Percentiles rank a stretch among this genome's conserved stretches.
Evolutionary conservation across 2,888 invertebrate genomes (phyloP).

Genomic region (Automeris io): DNA sequence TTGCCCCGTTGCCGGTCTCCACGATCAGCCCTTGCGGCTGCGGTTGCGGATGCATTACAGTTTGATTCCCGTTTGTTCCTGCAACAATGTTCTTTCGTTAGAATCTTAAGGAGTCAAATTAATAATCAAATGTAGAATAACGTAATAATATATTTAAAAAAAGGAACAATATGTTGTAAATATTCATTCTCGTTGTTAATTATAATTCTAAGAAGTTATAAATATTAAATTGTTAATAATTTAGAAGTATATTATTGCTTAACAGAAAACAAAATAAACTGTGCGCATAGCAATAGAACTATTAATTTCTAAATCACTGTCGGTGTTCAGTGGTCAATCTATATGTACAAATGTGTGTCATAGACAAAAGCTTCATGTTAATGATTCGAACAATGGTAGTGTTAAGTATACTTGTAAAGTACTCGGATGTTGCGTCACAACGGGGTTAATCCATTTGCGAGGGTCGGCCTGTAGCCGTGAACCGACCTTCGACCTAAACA

Average conservation of each 20-base stretch:
- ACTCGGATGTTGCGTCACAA: conserved; percentile 48
- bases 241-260: too few species aligned
- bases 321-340: too few species aligned
- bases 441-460: conserved; percentile 67
- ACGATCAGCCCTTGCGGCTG: conserved; percentile 77
- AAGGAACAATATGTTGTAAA: too few species aligned
- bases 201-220: neutral
- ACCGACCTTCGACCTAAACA: conserved; percentile 43
- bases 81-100: conserved; percentile 38
- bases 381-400: neutral
- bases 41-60: conserved; percentile 49
- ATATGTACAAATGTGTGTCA: too few species aligned
- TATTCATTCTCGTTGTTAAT: neutral
- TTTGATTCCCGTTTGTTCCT: conserved; percentile 43
- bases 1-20: conserved; percentile 79
- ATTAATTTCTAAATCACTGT: too few species aligned
- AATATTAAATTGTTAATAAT: too few species aligned
- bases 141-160: too few species aligned
- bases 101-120: neutral
- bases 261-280: too few species aligned
- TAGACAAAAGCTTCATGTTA: too few species aligned
- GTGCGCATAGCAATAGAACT: too few species aligned
- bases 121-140: too few species aligned
- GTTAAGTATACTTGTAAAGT: conserved; percentile 24
- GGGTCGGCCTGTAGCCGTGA: conserved; percentile 51